A percentile compares a stretch with the other conserved stretches of the same genome.
Conservation (phyloP, 1,140 invertebrate genomes). For the Agrypnia vestita region DNA sequence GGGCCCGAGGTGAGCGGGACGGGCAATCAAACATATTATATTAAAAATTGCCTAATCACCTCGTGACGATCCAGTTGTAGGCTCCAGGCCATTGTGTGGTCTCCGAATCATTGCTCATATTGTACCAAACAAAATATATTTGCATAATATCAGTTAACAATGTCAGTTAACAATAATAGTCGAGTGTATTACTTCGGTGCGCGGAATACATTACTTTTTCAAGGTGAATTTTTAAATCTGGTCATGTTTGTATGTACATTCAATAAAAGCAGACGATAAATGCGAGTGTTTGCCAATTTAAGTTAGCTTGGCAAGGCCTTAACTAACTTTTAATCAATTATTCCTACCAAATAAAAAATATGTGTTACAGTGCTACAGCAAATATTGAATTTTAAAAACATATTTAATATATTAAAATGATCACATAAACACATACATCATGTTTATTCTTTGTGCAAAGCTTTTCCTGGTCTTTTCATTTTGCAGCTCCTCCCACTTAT, state of each 20-base stretch:
- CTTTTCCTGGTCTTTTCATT: too few species aligned
- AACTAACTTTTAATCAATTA: neutral
- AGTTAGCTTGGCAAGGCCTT: too few species aligned
- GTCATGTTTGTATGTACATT: neutral
- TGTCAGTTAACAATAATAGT: constrained; percentile 18
- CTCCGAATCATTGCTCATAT: neutral
- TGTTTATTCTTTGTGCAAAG: too few species aligned
- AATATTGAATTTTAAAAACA: too few species aligned
- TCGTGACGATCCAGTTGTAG: neutral
- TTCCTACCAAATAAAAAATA: neutral
- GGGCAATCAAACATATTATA: constrained; percentile 7
- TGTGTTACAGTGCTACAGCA: too few species aligned
- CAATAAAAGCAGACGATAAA: constrained; percentile 19
- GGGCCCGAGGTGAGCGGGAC: constrained; percentile 12
- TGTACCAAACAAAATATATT: constrained; percentile 14
- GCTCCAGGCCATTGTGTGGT: neutral
- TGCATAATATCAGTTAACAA: constrained; percentile 11
- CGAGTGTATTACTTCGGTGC: neutral
- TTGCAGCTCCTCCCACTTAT: too few species aligned
- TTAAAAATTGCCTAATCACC: constrained; percentile 7
- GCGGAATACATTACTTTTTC: constrained; percentile 25
- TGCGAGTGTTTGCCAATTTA: neutral
- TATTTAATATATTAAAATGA: too few species aligned
- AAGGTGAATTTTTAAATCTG: constrained; percentile 19
- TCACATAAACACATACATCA: too few species aligned